These are phyloP conservation scores for Theropithecus gelada DNA, from an alignment of 2,113 vertebrate species.

Conservation along the genomic window DNA sequence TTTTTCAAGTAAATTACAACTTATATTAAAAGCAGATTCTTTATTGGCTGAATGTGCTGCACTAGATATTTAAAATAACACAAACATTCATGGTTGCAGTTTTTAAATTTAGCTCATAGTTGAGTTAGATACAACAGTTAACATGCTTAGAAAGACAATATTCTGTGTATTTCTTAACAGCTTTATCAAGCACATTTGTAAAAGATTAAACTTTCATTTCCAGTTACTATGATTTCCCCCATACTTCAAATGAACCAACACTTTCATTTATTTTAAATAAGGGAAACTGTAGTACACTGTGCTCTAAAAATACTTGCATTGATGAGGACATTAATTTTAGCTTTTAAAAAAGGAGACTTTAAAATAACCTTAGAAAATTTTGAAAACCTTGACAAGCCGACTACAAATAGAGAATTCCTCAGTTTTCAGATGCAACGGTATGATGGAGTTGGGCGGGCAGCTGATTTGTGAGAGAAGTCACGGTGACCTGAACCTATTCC, in stretches of 20 bases:
- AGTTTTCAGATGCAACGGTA: neutral
- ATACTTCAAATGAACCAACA: neutral
- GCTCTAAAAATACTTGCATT: neutral
- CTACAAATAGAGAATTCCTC: neutral
- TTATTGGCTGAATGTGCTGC: slow-evolving; percentile 5
- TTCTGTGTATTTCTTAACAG: neutral
- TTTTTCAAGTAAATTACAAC: neutral
- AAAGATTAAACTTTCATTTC: slow-evolving; percentile 32
- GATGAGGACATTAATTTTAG: neutral
- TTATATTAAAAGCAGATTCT: slow-evolving; percentile 54
- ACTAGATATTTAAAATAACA: slow-evolving; percentile 48
- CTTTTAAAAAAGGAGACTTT: neutral
- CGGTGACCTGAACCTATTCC: neutral
- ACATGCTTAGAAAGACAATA: neutral
- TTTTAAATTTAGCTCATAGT: neutral
- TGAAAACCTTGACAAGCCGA: neutral
- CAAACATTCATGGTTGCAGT: neutral
- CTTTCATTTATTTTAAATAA: neutral
- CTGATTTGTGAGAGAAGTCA: neutral
- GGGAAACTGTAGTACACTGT: fast-evolving
- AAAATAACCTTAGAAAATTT: neutral
- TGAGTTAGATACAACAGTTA: neutral
- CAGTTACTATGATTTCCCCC: neutral
- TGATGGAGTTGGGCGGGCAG: neutral
- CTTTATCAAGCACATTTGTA: neutral